Conservation (phyloP, 2,888 invertebrate species). For the Agriotes lineatus region DNA sequence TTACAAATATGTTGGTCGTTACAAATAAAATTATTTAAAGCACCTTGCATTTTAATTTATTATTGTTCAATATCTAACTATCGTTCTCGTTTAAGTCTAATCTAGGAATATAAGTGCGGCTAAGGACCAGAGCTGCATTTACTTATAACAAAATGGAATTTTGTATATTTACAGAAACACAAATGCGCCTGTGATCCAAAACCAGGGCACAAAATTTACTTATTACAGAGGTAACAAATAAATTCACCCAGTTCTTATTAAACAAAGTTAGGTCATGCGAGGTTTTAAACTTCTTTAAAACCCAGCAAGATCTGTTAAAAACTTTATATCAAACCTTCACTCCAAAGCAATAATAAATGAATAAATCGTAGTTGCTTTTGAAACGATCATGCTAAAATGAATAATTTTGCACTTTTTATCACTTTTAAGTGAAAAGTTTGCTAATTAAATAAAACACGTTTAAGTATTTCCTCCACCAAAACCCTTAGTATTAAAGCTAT, state of each 20-base stretch:
- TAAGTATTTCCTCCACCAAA: constrained; percentile 35
- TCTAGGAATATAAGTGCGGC: constrained; percentile 36
- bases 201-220: constrained; percentile 48
- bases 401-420: constrained; percentile 8
- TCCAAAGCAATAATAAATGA: background rate
- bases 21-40: constrained; percentile 36
- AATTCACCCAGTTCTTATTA: constrained; percentile 7
- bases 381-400: background rate
- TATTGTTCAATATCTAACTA: constrained; percentile 19
- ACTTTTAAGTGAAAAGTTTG: constrained; percentile 16
- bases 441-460: constrained; percentile 33
- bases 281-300: background rate
- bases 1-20: constrained; percentile 25
- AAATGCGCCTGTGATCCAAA: constrained; percentile 64
- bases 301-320: background rate
- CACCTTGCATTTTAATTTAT: constrained; percentile 33
- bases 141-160: constrained; percentile 28
- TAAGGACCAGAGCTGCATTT: constrained; percentile 62
- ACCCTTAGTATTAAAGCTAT: constrained; percentile 42
- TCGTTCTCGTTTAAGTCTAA: background rate
- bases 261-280: background rate
- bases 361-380: background rate
- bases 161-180: constrained; percentile 51
- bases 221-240: constrained; percentile 23
- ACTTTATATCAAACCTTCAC: background rate